phyloP scores from a whole-genome alignment of 2,113 vertebrate species.

The Capreolus pygargus region DNA sequence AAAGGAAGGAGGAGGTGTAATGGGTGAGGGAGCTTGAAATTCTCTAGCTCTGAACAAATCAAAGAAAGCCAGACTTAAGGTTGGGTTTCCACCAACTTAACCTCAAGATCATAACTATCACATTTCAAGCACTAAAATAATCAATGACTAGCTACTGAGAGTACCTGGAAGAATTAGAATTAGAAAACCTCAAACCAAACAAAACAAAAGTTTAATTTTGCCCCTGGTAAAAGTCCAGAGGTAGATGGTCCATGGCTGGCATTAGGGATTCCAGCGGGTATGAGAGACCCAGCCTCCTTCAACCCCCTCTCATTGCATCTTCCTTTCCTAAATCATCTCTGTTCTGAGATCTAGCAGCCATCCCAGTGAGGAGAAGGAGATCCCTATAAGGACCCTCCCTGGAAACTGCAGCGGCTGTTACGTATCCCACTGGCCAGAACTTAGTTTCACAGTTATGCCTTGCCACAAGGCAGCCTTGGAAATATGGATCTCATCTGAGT shows the following conservation, averaged over 20 bases:
- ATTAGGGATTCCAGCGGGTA: not conserved
- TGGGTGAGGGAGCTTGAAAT: not conserved
- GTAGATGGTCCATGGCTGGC: not conserved
- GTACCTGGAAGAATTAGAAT: not conserved
- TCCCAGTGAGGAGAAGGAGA: not conserved
- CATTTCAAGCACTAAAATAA: not conserved
- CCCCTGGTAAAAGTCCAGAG: not conserved
- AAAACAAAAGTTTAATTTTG: not conserved
- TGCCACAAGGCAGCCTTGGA: not conserved
- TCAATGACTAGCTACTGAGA: not conserved
- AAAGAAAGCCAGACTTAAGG: not conserved
- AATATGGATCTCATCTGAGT: not conserved
- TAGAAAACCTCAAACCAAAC: not conserved
- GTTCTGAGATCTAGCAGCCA: not conserved
- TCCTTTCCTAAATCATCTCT: not conserved
- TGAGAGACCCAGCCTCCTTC: not conserved
- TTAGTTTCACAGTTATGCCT: not conserved
- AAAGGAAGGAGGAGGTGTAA: not conserved
- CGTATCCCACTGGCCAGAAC: not conserved
- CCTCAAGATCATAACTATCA: not conserved
- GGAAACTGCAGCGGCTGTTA: not conserved
- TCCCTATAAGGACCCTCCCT: not conserved
- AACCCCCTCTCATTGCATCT: not conserved
- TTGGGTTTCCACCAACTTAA: not conserved
- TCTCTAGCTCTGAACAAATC: not conserved